phyloP scores from a whole-genome alignment of 2,113 vertebrate genomes.

The Meriones unguiculatus region DNA sequence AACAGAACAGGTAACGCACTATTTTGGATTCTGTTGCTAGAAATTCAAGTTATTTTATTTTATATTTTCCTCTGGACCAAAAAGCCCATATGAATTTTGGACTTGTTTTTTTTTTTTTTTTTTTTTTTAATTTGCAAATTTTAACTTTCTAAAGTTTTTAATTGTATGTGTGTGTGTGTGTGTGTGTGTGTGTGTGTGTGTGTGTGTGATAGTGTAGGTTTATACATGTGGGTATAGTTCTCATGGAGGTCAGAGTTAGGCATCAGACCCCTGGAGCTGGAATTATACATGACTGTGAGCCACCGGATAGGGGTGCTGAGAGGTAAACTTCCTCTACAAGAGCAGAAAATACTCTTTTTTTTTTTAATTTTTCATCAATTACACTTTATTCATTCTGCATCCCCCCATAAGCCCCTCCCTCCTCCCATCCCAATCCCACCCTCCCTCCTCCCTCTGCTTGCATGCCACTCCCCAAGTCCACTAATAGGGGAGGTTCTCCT shows the following conservation, averaged over 20 bases:
- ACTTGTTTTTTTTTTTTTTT: neutral
- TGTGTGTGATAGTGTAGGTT: neutral
- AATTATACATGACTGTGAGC: neutral
- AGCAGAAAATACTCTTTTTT: neutral
- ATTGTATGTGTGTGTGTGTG: neutral
- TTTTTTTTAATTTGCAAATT: neutral
- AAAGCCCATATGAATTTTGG: neutral
- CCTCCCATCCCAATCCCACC: too few relatives aligned
- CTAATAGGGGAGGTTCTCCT: too few relatives aligned
- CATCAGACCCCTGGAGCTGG: neutral
- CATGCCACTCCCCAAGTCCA: too few relatives aligned
- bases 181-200: neutral
- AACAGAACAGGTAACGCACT: slow-evolving; percentile 90
- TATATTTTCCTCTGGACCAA: neutral
- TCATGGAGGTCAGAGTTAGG: neutral
- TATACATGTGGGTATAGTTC: neutral
- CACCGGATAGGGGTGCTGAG: neutral
- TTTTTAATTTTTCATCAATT: too few relatives aligned
- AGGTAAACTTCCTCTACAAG: neutral
- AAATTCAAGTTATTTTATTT: neutral
- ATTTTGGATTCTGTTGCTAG: neutral
- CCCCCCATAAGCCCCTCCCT: too few relatives aligned
- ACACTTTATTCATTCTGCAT: too few relatives aligned
- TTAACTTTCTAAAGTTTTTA: neutral
- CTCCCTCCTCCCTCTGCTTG: too few relatives aligned